Evolutionary conservation across 2,888 invertebrate genomes (phyloP).

Genomic region (Ypsolopha scabrella): DNA sequence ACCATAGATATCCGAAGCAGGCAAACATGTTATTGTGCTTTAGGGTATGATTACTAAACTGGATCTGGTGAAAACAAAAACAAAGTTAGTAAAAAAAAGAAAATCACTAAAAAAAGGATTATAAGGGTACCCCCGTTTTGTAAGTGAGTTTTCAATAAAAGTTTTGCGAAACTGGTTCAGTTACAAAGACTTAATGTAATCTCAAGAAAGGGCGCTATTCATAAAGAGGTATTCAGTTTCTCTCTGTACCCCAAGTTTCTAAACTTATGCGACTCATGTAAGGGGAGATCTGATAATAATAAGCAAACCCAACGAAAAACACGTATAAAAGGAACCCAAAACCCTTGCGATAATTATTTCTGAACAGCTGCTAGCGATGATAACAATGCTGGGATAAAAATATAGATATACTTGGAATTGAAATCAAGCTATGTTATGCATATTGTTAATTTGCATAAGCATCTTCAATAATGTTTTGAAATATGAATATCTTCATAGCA

Average conservation of each 20-base stretch:
- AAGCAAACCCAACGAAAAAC: conserved; percentile 38
- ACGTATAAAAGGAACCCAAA: conserved; percentile 49
- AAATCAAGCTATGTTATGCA: conserved; percentile 32
- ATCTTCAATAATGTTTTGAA: conserved; percentile 32
- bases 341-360: conserved; percentile 51
- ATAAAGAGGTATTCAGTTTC: conserved; percentile 50
- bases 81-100: conserved; percentile 9
- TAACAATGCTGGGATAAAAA: conserved; percentile 58
- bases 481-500: conserved; percentile 16
- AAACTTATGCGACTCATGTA: conserved; percentile 33
- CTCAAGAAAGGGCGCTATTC: conserved; percentile 46
- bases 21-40: too few relatives aligned
- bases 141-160: conserved; percentile 22
- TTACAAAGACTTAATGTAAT: conserved; percentile 49
- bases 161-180: conserved; percentile 48
- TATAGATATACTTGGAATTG: conserved; percentile 42
- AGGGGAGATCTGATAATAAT: conserved; percentile 58
- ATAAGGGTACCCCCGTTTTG: conserved; percentile 40
- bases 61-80: too few relatives aligned
- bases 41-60: too few relatives aligned
- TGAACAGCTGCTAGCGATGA: conserved; percentile 49
- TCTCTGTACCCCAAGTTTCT: conserved; percentile 40
- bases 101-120: not conserved
- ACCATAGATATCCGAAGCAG: too few relatives aligned
- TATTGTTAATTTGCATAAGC: conserved; percentile 32